phyloP scores from a whole-genome alignment of 2,888 invertebrate species.

The Gymnoscelis rufifasciata region DNA sequence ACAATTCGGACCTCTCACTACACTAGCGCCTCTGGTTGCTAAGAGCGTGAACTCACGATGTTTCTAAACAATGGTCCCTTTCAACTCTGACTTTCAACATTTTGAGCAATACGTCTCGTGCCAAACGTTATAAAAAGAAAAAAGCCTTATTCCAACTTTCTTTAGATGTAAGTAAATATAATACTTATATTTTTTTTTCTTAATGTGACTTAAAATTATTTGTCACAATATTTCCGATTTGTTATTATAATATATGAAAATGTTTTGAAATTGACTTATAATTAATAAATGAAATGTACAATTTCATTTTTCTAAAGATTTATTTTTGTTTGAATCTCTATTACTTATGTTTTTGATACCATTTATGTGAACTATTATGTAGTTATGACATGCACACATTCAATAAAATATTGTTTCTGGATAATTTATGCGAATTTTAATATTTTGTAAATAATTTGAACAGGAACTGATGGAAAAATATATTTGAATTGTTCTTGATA shows the following conservation, averaged over 20 bases:
- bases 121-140: background rate
- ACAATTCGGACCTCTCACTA: no score
- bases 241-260: constrained; percentile 8
- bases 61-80: no score
- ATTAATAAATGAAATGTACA: background rate
- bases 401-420: constrained; percentile 7
- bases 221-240: constrained; percentile 7
- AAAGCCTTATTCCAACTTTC: constrained; percentile 1
- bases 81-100: no score
- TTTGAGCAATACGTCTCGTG: no score
- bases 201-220: background rate
- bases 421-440: background rate
- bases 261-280: constrained; percentile 1
- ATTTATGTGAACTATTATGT: constrained; percentile 4
- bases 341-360: constrained; percentile 4
- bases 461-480: constrained; percentile 12
- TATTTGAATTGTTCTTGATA: constrained; percentile 15
- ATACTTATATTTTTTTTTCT: constrained; percentile 18
- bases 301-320: constrained; percentile 10
- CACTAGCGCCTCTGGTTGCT: no score
- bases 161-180: constrained; percentile 11
- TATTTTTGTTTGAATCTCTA: constrained; percentile 11
- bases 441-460: constrained; percentile 17
- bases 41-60: no score
- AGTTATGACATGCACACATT: constrained; percentile 10